These are phyloP conservation scores for Gortyna flavago DNA, from an alignment of 2,888 invertebrate genomes.

Conservation along the genomic window DNA sequence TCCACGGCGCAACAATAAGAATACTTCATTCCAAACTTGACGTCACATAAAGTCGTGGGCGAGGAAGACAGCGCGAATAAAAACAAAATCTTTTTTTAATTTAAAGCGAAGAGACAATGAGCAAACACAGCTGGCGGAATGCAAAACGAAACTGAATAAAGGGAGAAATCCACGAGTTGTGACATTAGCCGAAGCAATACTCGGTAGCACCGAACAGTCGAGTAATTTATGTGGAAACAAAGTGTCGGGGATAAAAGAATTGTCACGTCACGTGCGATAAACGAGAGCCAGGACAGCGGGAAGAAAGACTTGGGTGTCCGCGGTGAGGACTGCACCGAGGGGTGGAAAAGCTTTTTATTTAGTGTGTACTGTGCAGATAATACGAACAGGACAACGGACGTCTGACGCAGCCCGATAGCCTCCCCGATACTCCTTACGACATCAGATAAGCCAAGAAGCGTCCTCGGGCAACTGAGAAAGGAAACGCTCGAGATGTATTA, in stretches of 20 bases:
- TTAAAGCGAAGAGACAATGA: slow-evolving; percentile 88
- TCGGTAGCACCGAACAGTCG: slow-evolving; percentile 78
- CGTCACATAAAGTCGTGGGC: slow-evolving; percentile 89
- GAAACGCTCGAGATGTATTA: slow-evolving; percentile 81
- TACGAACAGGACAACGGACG: slow-evolving; percentile 76
- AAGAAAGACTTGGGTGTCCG: slow-evolving; percentile 73
- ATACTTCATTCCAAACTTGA: slow-evolving; percentile 88
- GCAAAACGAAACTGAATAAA: slow-evolving; percentile 85
- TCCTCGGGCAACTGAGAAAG: slow-evolving; percentile 77
- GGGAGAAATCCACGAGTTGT: slow-evolving; percentile 80
- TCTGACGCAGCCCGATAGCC: slow-evolving; percentile 78
- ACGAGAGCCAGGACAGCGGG: slow-evolving; percentile 72
- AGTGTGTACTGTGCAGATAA: slow-evolving; percentile 78
- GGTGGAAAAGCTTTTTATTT: slow-evolving; percentile 79
- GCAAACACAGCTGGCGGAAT: slow-evolving; percentile 89
- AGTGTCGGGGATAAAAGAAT: slow-evolving; percentile 84
- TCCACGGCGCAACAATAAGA: slow-evolving; percentile 82
- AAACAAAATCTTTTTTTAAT: slow-evolving; percentile 86
- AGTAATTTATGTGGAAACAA: slow-evolving; percentile 87
- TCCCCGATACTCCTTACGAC: slow-evolving; percentile 79
- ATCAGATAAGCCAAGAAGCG: slow-evolving; percentile 83
- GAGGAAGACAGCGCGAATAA: slow-evolving; percentile 83
- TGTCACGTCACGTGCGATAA: slow-evolving; percentile 85
- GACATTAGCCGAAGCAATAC: slow-evolving; percentile 78
- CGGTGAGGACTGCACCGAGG: slow-evolving; percentile 70